phyloP scores from a whole-genome alignment of 2,888 invertebrate genomes.

The Drepanosiphum platanoidis region DNA sequence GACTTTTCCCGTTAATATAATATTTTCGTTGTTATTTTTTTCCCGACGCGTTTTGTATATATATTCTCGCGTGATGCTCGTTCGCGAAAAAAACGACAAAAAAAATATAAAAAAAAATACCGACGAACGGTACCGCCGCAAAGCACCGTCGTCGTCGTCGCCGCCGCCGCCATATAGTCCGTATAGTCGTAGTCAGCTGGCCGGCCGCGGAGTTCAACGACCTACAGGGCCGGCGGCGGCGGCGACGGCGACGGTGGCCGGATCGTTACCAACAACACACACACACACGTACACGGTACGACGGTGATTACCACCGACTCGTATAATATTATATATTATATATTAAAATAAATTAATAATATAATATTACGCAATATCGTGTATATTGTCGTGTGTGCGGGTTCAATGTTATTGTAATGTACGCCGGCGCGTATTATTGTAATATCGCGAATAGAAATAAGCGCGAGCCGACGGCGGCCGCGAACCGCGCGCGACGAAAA shows the following conservation, averaged over 20 bases:
- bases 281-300: constrained; percentile 6
- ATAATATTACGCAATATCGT: not conserved
- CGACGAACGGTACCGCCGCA: constrained; percentile 34
- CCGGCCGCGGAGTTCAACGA: constrained; percentile 56
- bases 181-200: constrained; percentile 42
- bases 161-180: not conserved
- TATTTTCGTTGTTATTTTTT: not conserved
- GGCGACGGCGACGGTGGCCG: constrained; percentile 33
- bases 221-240: constrained; percentile 35
- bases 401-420: too few relatives aligned
- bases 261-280: constrained; percentile 61
- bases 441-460: too few relatives aligned
- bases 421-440: not conserved
- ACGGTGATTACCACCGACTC: not conserved
- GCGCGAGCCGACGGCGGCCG: not conserved
- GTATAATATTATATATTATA: not conserved
- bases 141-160: constrained; percentile 30
- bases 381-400: not conserved
- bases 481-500: not conserved
- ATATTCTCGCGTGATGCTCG: constrained; percentile 10
- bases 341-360: not conserved
- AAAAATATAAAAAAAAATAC: constrained; percentile 13
- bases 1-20: not conserved
- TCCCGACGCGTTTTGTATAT: not conserved
- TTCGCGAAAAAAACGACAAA: constrained; percentile 10